phyloP scores from a whole-genome alignment of 2,113 vertebrate species.

The Hemiscyllium ocellatum region DNA sequence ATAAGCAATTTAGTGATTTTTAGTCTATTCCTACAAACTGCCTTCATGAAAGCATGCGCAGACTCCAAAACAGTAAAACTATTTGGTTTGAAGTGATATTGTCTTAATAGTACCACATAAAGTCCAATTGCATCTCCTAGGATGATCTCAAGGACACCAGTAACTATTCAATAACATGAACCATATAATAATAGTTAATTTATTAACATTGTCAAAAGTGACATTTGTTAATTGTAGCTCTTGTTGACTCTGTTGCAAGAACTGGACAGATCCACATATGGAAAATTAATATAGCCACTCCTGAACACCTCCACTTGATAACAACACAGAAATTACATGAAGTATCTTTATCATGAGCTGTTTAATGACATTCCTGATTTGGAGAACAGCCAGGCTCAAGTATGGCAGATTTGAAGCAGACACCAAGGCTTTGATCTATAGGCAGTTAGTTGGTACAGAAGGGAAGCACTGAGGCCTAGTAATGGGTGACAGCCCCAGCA shows the following conservation, averaged over 20 bases:
- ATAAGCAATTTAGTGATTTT: neutral
- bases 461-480: neutral
- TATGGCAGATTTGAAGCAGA: neutral
- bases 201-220: neutral
- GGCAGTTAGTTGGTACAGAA: neutral
- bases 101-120: neutral
- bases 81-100: neutral
- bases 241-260: neutral
- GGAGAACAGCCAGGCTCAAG: neutral
- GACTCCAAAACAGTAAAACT: neutral
- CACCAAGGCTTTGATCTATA: neutral
- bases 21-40: neutral
- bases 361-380: neutral
- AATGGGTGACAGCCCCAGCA: neutral
- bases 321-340: neutral
- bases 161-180: neutral
- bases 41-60: neutral
- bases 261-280: neutral
- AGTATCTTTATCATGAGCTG: neutral
- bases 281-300: neutral
- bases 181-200: neutral
- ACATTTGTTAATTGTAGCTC: neutral
- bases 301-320: neutral
- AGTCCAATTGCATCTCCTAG: neutral
- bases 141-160: neutral